Evolutionary conservation across 2,797 vertebrate species (phyloP), one percentile per base, ranked within the genome.

Genomic region (Perodicticus potto): DNA sequence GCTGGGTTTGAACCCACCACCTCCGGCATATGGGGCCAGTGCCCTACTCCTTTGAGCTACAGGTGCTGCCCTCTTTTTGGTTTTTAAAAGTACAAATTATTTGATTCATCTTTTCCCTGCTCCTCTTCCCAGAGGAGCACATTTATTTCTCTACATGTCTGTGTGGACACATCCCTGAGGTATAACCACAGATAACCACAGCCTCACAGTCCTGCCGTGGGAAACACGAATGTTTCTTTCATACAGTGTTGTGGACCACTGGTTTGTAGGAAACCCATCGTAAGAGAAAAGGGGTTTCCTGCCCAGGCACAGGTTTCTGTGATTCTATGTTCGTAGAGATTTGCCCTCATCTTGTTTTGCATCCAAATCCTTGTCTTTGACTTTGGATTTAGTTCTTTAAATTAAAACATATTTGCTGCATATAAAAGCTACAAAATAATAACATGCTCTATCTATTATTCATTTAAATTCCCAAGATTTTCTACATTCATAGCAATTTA

Each of bases 101-200:
- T 96, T 95, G 27, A 49, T 63, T 91, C 84, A 55, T 55, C 49
- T 85, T 22, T 93, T 95, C 17, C 12, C 23, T 93, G 91, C n/a
- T n/a, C n/a, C n/a, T n/a, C n/a, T n/a, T n/a, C n/a, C n/a, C 12
- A 32, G 37, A 91, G 59, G 45, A 53, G 32, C 34, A 65, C 12
- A 49, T 85, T 89, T 91, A 59, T 83, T 96, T 84, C 55, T 20
- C 22, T 40, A 0, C 14, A 3, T 89, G 11, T 86, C 29, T 87
- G 0, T 87, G 55, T 55, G n/a, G 34, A 45, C 4, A 32, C 55
- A 2, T 87, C 8, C 61, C 23, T 85, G 14, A 27, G 2, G 17
- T 65, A 2, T 85, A 70, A 53, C 14, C 29, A 22, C 13, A 87
- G 70, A 32, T n/a, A 45, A 57, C 29, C 95, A 27, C n/a, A 82